Evolutionary conservation across 2,113 vertebrate genomes (phyloP).

Genomic region (Peromyscus polionotus): DNA sequence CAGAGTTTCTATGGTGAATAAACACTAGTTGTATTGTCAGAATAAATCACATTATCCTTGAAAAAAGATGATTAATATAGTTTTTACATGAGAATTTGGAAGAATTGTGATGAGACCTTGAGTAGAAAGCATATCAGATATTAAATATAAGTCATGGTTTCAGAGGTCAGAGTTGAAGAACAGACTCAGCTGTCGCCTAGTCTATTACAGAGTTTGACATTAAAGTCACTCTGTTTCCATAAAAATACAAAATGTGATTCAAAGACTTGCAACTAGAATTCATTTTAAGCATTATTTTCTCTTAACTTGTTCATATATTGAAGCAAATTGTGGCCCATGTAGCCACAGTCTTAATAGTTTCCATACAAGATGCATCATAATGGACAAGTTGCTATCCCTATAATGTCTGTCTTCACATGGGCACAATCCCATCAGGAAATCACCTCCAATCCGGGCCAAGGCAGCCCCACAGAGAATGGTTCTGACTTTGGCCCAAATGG

Average conservation of each 20-base stretch:
- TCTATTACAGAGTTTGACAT: background rate
- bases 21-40: background rate
- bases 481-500: background rate
- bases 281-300: background rate
- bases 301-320: background rate
- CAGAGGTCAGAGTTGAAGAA: background rate
- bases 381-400: background rate
- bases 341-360: background rate
- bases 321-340: background rate
- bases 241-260: background rate
- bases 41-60: slow-evolving; percentile 16
- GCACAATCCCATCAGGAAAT: background rate
- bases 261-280: background rate
- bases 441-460: background rate
- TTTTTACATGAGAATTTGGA: background rate
- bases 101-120: background rate
- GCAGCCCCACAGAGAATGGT: background rate
- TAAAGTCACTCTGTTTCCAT: background rate
- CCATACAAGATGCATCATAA: background rate
- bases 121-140: background rate
- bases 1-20: background rate
- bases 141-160: background rate
- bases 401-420: background rate
- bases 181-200: background rate
- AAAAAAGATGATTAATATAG: background rate